Evolutionary conservation across 2,797 vertebrate species (phyloP), one percentile per base, ranked within the genome.

Genomic region (Semotilus atromaculatus): DNA sequence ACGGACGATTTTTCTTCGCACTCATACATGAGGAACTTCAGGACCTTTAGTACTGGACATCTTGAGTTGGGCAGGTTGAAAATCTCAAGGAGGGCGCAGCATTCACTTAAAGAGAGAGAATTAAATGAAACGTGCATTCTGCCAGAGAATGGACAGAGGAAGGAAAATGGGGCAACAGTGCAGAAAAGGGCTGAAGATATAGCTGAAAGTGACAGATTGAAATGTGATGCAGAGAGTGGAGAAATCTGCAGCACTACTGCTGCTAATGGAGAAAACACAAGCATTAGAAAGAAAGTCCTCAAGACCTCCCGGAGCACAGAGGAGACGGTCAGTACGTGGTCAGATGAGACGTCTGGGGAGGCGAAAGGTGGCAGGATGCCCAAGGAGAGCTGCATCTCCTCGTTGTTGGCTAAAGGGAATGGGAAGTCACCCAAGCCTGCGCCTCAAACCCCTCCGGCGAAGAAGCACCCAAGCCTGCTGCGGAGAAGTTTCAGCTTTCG

Each of bases 31-130:
- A 96, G 97, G 89, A 96, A 93, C 84, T 97, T 97, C 92, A 92
- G 98, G 87, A 95, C 97, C 1, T 97, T 96, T 85, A 99, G 98
- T 94, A 97, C 96, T 0, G 97, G 97, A 10, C 97, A 98, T 91
- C 93, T 98, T 93, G 97, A 99, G 90, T 93, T 98, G 60, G 94
- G 96, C 11, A 91, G 95, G 29, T 93, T 97, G 1, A 95, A 96
- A 77, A 75, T 92, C 0, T 89, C 90, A 85, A 82, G 91, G 58
- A 93, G 88, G 48, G 64, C 58, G 2, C 86, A 89, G 3, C 71
- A 19, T 5, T 77, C 90, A 0, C 89, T 88, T 62, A 93, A 84
- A 7, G 90, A 92, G 26, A 85, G 79, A 55, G 90, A 88, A 8
- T 23, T 88, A 1, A 90, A 78, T 34, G 91, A 89, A 7, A 83